Percentiles rank a stretch among this genome's conserved stretches.
Evolutionary conservation across 2,888 invertebrate genomes (phyloP).

Genomic region (Hyppa rectilinea): DNA sequence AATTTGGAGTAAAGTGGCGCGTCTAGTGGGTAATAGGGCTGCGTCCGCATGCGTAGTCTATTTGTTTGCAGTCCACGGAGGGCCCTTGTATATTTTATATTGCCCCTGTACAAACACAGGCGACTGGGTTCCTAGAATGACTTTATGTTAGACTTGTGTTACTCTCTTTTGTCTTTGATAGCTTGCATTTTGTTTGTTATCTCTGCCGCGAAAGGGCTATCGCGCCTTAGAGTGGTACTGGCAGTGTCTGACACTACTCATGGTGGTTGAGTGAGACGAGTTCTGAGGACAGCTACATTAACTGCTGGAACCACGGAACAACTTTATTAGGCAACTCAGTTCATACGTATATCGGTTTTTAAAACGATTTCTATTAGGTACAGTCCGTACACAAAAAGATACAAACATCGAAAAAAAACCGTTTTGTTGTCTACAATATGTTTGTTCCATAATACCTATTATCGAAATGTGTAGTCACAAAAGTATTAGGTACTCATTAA

Average conservation of each 20-base stretch:
- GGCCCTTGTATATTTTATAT: slow-evolving; percentile 84
- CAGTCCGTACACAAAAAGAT: too few relatives aligned
- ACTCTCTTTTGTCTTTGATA: slow-evolving; percentile 68
- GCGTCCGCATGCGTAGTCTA: slow-evolving; percentile 67
- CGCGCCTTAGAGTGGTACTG: slow-evolving; percentile 33
- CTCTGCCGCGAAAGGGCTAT: slow-evolving; percentile 48
- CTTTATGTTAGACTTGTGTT: slow-evolving; percentile 75
- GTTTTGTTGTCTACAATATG: too few relatives aligned
- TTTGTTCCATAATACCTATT: too few relatives aligned
- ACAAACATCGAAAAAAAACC: too few relatives aligned
- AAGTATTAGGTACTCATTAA: too few relatives aligned
- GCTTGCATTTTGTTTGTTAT: slow-evolving; percentile 61
- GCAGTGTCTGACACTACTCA: slow-evolving; percentile 11
- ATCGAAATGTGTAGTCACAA: too few relatives aligned
- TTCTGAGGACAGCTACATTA: slow-evolving; percentile 25
- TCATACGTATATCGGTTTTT: not conserved
- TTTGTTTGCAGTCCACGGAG: slow-evolving; percentile 82
- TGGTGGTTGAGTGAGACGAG: slow-evolving; percentile 8
- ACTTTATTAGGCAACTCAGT: not conserved
- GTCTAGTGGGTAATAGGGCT: slow-evolving; percentile 60
- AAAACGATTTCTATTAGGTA: not conserved
- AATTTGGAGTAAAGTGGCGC: slow-evolving; percentile 25
- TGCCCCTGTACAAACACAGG: slow-evolving; percentile 81
- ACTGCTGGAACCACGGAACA: not conserved
- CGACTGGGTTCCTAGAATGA: slow-evolving; percentile 85